Percentiles rank a stretch among this genome's conserved stretches.
Conservation (phyloP, 2,797 vertebrate genomes). For the Chelonia mydas region DNA sequence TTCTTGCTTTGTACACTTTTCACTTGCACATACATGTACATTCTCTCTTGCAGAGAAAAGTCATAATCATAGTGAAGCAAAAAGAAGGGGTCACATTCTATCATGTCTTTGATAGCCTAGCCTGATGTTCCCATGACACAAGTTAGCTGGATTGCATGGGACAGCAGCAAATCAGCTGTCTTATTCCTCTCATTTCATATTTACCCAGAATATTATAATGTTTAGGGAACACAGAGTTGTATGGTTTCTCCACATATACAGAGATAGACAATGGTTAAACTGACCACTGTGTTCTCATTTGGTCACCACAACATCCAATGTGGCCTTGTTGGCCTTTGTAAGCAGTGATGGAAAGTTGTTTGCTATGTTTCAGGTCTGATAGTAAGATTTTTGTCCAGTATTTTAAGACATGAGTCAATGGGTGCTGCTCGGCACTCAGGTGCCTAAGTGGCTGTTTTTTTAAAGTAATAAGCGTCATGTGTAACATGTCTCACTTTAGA, state of each 20-base stretch:
- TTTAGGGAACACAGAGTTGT: neutral
- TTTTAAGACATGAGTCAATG: neutral
- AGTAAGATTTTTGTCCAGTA: neutral
- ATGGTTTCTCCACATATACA: neutral
- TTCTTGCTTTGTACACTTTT: neutral
- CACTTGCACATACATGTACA: rapidly evolving
- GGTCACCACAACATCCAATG: neutral
- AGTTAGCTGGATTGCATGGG: neutral
- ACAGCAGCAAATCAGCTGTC: neutral
- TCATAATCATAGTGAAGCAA: neutral
- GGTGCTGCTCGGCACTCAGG: neutral
- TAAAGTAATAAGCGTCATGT: no score
- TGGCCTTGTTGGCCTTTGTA: neutral
- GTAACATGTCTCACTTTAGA: neutral
- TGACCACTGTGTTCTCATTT: neutral
- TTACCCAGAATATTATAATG: constrained; percentile 38
- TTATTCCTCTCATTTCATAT: neutral
- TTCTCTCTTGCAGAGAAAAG: neutral
- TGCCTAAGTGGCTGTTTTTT: no score
- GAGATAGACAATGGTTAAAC: constrained; percentile 4
- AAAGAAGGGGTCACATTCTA: neutral
- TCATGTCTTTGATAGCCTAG: neutral
- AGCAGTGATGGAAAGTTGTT: neutral
- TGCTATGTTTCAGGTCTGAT: neutral
- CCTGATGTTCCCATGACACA: neutral